These are phyloP conservation scores for Lophius piscatorius DNA, from an alignment of 2,113 vertebrate genomes.

Conservation along the genomic window DNA sequence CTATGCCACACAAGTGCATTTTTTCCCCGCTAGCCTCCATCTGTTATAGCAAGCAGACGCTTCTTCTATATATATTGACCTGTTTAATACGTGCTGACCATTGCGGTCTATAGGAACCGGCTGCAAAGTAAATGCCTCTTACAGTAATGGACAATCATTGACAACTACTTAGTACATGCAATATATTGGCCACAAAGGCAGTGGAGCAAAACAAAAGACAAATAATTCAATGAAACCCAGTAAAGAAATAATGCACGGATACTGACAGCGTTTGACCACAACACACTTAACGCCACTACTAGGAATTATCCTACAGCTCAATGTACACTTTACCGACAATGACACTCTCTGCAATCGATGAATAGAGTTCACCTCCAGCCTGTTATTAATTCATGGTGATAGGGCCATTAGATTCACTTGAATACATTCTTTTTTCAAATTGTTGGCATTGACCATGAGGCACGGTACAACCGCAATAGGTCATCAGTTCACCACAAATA, in stretches of 20 bases:
- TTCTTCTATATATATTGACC: conserved; percentile 38
- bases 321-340: too few relatives aligned
- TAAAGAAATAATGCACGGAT: conserved; percentile 44
- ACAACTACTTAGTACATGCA: conserved; percentile 51
- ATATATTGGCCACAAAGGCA: conserved; percentile 61
- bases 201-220: conserved; percentile 16
- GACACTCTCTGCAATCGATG: too few relatives aligned
- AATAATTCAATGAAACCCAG: conserved; percentile 22
- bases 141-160: conserved; percentile 55
- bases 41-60: conserved; percentile 10
- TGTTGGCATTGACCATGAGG: too few relatives aligned
- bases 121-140: conserved; percentile 61
- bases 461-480: too few relatives aligned
- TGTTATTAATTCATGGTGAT: not conserved
- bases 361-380: not conserved
- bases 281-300: conserved; percentile 20
- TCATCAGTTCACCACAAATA: too few relatives aligned
- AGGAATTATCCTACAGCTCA: too few relatives aligned
- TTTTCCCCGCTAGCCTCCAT: conserved; percentile 12
- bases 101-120: conserved; percentile 53
- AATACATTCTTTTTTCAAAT: too few relatives aligned
- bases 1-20: conserved; percentile 38
- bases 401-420: not conserved
- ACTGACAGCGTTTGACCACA: conserved; percentile 35
- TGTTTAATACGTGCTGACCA: conserved; percentile 42